Conservation (phyloP, 2,113 vertebrate species). For the Zosterops japonicus region DNA sequence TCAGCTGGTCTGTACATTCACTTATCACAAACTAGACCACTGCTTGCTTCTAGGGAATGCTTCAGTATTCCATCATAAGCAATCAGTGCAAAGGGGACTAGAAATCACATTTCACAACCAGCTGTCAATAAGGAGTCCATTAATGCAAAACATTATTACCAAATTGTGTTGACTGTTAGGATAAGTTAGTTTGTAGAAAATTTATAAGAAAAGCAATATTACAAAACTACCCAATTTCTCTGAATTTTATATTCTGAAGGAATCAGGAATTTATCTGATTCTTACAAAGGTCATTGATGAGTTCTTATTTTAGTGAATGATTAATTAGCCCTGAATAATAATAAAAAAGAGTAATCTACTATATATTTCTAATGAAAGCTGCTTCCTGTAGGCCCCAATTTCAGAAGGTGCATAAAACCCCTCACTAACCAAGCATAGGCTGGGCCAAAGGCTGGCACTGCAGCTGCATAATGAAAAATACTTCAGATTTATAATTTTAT, state of each 20-base stretch:
- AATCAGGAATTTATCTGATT: background rate
- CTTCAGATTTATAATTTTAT: background rate
- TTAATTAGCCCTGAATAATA: background rate
- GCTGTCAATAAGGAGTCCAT: background rate
- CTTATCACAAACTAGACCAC: background rate
- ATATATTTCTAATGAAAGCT: background rate
- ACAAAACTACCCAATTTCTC: background rate
- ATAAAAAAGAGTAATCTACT: background rate
- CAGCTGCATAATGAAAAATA: fast-evolving
- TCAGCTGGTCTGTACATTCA: background rate
- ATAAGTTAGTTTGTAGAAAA: background rate
- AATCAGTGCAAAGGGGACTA: background rate
- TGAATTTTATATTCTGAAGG: background rate
- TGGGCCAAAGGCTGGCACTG: background rate
- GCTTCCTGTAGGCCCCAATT: background rate
- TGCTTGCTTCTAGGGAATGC: background rate
- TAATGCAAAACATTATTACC: background rate
- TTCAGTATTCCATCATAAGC: background rate
- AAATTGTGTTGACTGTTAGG: background rate
- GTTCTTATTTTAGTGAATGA: background rate
- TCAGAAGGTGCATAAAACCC: background rate
- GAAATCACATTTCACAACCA: background rate
- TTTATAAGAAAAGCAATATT: background rate
- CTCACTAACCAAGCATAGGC: background rate
- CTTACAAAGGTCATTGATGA: background rate